A percentile compares a stretch with the other conserved stretches of the same genome.
These are phyloP conservation scores for Xestobium rufovillosum DNA, from an alignment of 2,888 invertebrate genomes.

Conservation along the genomic window DNA sequence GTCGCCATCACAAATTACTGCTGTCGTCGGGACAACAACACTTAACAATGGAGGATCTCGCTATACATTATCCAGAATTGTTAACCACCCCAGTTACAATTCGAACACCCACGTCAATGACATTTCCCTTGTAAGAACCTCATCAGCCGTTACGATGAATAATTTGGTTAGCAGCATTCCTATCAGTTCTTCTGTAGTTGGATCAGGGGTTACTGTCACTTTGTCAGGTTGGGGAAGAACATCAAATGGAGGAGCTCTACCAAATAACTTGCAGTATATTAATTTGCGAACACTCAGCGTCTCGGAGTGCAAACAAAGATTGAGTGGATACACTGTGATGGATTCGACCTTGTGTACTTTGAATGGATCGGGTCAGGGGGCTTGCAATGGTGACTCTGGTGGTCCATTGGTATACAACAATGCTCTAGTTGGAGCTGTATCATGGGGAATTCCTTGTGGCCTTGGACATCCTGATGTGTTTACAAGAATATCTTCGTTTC, in stretches of 20 bases:
- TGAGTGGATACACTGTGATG: neutral
- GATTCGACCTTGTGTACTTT: neutral
- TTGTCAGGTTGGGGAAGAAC: neutral
- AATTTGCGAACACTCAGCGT: neutral
- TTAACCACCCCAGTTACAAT: neutral
- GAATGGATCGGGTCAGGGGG: neutral
- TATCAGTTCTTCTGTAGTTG: neutral
- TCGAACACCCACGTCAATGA: neutral
- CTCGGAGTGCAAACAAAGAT: neutral
- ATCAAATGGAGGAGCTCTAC: neutral
- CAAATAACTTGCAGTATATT: neutral
- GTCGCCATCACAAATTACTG: neutral
- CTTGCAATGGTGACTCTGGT: constrained; percentile 1
- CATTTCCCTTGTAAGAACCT: neutral
- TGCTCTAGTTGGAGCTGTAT: neutral
- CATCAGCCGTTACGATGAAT: neutral
- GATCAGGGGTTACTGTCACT: neutral
- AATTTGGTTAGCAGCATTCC: neutral
- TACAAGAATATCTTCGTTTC: neutral
- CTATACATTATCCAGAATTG: neutral
- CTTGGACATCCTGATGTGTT: neutral
- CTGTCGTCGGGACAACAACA: neutral
- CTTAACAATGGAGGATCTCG: neutral
- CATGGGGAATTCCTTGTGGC: neutral
- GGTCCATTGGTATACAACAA: neutral